Percentiles rank a stretch among this genome's conserved stretches.
Conservation (phyloP, 2,797 vertebrate genomes). For the Aratinga solstitialis region DNA sequence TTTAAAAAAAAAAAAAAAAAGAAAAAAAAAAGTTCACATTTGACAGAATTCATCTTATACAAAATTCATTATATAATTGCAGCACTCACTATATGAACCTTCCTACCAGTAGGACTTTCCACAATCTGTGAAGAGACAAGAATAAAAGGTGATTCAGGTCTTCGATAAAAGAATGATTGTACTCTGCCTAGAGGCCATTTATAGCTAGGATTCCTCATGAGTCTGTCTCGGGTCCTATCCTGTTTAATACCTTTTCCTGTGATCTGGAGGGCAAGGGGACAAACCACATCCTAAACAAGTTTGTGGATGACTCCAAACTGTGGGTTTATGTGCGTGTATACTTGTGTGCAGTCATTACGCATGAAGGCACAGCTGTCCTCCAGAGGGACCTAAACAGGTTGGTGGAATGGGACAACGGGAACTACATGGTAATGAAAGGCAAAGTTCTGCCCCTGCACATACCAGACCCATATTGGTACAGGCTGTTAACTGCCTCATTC, state of each 20-base stretch:
- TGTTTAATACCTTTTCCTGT: not conserved
- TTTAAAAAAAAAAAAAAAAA: not conserved
- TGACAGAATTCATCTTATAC: not conserved
- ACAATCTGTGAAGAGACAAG: not conserved
- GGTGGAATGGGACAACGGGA: not conserved
- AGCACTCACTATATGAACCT: not conserved
- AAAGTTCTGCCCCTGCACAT: not conserved
- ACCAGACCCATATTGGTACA: not conserved
- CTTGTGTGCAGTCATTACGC: not conserved
- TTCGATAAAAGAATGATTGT: not conserved
- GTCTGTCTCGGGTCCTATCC: fast-evolving
- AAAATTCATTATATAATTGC: not conserved
- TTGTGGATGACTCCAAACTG: not conserved
- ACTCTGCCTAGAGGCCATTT: not conserved
- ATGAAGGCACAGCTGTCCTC: not conserved
- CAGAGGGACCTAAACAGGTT: not conserved
- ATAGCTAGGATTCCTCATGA: not conserved
- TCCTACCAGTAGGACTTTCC: not conserved
- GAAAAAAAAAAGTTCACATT: not conserved
- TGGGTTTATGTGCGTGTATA: not conserved
- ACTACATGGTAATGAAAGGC: not conserved
- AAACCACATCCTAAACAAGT: not conserved
- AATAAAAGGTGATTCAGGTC: not conserved
- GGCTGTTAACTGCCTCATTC: not conserved
- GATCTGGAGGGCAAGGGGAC: not conserved